These are phyloP conservation scores for Helobdella robusta DNA, from an alignment of 2,888 invertebrate genomes.

Conservation along the genomic window DNA sequence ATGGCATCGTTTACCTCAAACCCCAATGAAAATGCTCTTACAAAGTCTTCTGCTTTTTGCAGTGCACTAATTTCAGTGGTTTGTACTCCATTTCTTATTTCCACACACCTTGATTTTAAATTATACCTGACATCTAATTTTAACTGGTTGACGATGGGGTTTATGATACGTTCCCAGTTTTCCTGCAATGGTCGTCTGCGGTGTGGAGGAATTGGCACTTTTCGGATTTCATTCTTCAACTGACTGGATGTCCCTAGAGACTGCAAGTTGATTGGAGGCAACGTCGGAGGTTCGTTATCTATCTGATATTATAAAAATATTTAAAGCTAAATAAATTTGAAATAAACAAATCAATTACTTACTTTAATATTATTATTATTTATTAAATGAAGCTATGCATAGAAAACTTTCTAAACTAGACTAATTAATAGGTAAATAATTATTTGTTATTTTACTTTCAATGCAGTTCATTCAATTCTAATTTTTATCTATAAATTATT, in stretches of 20 bases:
- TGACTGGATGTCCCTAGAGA: background rate
- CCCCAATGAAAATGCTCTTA: conserved; percentile 86
- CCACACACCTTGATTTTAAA: conserved; percentile 77
- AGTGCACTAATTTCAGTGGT: conserved; percentile 77
- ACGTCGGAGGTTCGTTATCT: too few species aligned
- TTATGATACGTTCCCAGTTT: conserved; percentile 92
- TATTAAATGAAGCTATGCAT: too few species aligned
- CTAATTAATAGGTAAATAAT: too few species aligned
- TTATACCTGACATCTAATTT: conserved; percentile 88
- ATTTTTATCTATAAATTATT: too few species aligned
- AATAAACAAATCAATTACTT: too few species aligned
- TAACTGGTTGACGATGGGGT: conserved; percentile 88
- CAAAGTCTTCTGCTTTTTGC: conserved; percentile 96
- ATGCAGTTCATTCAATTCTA: too few species aligned
- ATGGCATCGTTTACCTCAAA: conserved; percentile 95
- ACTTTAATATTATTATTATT: too few species aligned
- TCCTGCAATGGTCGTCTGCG: conserved; percentile 88
- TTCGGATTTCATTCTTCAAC: conserved; percentile 38
- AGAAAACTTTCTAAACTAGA: too few species aligned
- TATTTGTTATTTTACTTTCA: too few species aligned
- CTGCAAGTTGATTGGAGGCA: background rate
- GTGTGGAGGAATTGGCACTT: conserved; percentile 77
- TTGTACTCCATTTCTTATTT: conserved; percentile 62
- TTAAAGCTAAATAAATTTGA: too few species aligned
- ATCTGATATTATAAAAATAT: too few species aligned